Base-by-base conservation (phyloP, 1,140 invertebrate species). In the Hyposmocoma kahamanoa region DNA sequence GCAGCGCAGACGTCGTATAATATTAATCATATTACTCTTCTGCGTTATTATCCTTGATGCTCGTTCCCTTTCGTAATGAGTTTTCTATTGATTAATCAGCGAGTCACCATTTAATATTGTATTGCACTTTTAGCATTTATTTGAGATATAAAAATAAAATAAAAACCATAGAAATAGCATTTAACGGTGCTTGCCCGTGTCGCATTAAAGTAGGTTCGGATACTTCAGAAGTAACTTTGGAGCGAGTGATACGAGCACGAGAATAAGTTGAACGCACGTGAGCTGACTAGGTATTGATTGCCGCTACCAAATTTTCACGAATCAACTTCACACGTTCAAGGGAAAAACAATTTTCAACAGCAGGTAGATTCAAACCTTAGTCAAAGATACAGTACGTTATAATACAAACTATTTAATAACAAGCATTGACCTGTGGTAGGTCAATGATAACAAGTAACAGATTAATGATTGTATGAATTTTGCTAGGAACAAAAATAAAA, bases 1-100 rank as follows among this genome's bases (percentile, higher is more conserved):
- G 50, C 59, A 63, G 63, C 34, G 59, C 62, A n/a, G 42, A 61
- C 56, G 69, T 67, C 56, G 59, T 50, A 57, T 69, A n/a, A n/a
- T n/a, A 74, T 76, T 76, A 79, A 75, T 75, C 65, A 59, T 42
- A 53, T 48, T 36, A 36, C 32, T 36, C 47, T 22, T 36, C 47
- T 39, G 56, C 51, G 58, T 62, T 60, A 63, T 71, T 64, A 63
- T 17, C 11, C 18, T 17, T 36, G 32, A 17, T 17, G 18, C 18
- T 36, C 32, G 32, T 36, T 36, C 63, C 58, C 65, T 60, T 49
- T 49, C 44, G 50, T 41, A 53, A 36, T 51, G 48, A 54, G 50
- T 67, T 60, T 53, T 62, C 55, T 45, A 49, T 46, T 57, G 47
- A 28, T 52, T 70, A 65, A 63, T 67, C 62, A 61, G 26, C 36